Base-by-base conservation (phyloP, 2,797 vertebrate genomes). In the Oreochromis grahami region DNA sequence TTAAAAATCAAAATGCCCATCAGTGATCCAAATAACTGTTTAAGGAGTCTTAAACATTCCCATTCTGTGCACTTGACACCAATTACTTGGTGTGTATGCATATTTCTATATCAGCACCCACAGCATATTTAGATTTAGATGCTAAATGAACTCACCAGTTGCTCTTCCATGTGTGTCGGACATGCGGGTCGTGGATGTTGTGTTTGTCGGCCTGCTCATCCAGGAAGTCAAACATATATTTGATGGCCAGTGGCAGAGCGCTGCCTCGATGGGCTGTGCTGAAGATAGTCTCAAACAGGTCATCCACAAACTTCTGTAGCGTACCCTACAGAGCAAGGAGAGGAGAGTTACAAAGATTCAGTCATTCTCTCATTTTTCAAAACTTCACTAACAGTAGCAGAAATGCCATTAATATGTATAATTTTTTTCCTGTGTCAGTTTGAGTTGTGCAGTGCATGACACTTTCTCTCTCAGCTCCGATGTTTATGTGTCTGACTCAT, bases 191-290 rank as follows among this genome's bases (percentile, higher is more conserved):
- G 0, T 98, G 97, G 91, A 99, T 99, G 96, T 95, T 96, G 86
- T 99, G 98, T 90, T 98, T 99, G 92, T 99, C 98, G 0, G 98
- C 98, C 93, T 99, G 98, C 93, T 99, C 98, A 1, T 99, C 98
- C 93, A 99, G 95, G 94, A 99, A 99, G 92, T 99, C 98, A 5
- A 99, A 99, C 98, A 99, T 99, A 95, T 99, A 99, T 85, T 99
- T 99, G 95, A 99, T 99, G 89, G 98, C 98, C 90, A 99, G 96
- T 3, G 98, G 98, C 65, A 99, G 96, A 1, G 98, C 98, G 0
- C 98, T 98, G 89, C 98, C 98, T 15, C 98, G 96, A 89, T 99
- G 98, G 1, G 98, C 98, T 0, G 98, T 99, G 95, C 98, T 99
- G 95, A 99, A 99, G 95, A 99, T 99, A 87, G 98, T 99, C 96